Evolutionary conservation across 2,113 vertebrate species (phyloP).

Genomic region (Upupa epops): DNA sequence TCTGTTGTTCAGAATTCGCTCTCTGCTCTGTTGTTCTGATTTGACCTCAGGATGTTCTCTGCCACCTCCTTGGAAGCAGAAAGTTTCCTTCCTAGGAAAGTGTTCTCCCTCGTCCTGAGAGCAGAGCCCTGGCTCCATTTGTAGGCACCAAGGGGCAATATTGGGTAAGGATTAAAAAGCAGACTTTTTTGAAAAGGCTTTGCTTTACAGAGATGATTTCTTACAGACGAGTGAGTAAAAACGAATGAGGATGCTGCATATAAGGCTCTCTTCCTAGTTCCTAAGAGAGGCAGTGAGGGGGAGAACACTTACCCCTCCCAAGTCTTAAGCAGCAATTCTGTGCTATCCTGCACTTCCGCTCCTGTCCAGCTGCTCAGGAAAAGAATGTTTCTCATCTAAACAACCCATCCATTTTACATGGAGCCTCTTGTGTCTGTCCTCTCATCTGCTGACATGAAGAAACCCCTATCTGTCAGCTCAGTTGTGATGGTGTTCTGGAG

Average conservation of each 20-base stretch:
- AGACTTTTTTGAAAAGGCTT: background rate
- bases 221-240: background rate
- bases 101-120: background rate
- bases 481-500: background rate
- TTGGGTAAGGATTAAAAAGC: background rate
- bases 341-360: background rate
- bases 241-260: background rate
- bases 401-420: accelerated
- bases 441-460: background rate
- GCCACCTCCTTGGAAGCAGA: background rate
- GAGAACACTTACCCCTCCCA: background rate
- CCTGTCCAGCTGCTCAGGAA: background rate
- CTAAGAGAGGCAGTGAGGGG: background rate
- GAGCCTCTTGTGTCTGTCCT: background rate
- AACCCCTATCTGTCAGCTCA: background rate
- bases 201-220: background rate
- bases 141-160: background rate
- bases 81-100: background rate
- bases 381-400: background rate
- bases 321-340: background rate
- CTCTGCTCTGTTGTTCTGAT: background rate
- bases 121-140: background rate
- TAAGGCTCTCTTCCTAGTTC: background rate
- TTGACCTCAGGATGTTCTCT: background rate
- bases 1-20: slow-evolving; percentile 13